These are phyloP conservation scores for Caenorhabditis macrosperma DNA, from an alignment of 2,888 invertebrate genomes.

Conservation along the genomic window DNA sequence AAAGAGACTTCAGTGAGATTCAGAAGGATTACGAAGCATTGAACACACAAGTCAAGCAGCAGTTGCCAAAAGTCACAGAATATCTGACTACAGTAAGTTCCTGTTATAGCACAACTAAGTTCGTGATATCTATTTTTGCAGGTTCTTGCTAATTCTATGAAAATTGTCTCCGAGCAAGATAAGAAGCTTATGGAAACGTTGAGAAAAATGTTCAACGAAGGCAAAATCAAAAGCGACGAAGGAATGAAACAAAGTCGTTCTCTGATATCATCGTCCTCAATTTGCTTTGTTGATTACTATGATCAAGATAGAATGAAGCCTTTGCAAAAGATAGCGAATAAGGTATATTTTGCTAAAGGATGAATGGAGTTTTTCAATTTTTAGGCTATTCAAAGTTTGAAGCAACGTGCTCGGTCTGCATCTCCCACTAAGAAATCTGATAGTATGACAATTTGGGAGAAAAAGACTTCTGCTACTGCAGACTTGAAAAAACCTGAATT, in stretches of 20 bases:
- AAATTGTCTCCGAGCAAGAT: slow-evolving; percentile 50
- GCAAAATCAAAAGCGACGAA: slow-evolving; percentile 17
- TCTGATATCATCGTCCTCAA: slow-evolving; percentile 17
- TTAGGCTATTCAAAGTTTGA: slow-evolving; percentile 34
- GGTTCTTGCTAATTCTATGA: slow-evolving; percentile 65
- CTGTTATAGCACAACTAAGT: not conserved
- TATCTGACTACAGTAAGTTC: slow-evolving; percentile 59
- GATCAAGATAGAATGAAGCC: slow-evolving; percentile 63
- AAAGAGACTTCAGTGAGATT: slow-evolving; percentile 46
- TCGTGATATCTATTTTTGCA: slow-evolving; percentile 20
- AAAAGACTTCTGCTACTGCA: not conserved
- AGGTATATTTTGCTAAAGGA: slow-evolving; percentile 20
- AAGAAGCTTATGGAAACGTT: slow-evolving; percentile 50
- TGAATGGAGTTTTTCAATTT: not conserved
- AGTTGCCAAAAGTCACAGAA: slow-evolving; percentile 73
- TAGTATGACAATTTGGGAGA: not conserved
- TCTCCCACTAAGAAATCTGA: slow-evolving; percentile 34
- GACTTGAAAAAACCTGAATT: not conserved
- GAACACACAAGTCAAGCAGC: slow-evolving; percentile 74
- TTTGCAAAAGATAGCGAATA: slow-evolving; percentile 61
- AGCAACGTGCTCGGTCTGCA: slow-evolving; percentile 48
- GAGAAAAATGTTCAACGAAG: slow-evolving; percentile 51
- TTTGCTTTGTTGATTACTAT: slow-evolving; percentile 60
- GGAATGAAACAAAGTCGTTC: slow-evolving; percentile 16
- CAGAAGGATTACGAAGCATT: slow-evolving; percentile 74